These are phyloP conservation scores for Ectemnius lituratus DNA, from an alignment of 2,888 invertebrate species.

Conservation along the genomic window DNA sequence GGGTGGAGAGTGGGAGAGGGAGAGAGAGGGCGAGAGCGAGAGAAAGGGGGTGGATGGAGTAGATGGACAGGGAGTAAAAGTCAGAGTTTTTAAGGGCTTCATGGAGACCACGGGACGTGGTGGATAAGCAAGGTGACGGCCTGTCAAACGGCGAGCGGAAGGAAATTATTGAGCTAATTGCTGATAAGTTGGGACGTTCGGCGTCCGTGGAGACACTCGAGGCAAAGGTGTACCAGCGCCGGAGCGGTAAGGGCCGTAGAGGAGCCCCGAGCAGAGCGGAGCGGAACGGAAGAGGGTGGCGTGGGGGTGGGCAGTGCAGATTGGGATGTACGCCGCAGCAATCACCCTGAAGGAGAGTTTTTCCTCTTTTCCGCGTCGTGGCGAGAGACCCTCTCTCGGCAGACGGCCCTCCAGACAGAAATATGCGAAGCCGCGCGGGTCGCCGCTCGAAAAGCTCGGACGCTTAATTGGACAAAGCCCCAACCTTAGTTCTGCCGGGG, in stretches of 20 bases:
- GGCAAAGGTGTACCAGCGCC: conserved; percentile 50
- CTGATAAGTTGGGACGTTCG: conserved; percentile 69
- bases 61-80: conserved; percentile 11
- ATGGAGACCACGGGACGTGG: conserved; percentile 21
- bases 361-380: conserved; percentile 65
- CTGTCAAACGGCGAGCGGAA: conserved; percentile 65
- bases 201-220: conserved; percentile 67
- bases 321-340: conserved; percentile 48
- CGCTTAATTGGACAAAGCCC: conserved; percentile 78
- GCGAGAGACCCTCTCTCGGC: conserved; percentile 46
- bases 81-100: conserved; percentile 49
- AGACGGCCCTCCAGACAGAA: conserved; percentile 72
- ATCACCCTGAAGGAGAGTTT: conserved; percentile 66
- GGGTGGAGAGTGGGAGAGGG: no score
- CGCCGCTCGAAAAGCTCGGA: conserved; percentile 73
- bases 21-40: neutral
- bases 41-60: conserved; percentile 23
- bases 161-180: conserved; percentile 77
- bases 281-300: conserved; percentile 24
- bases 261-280: conserved; percentile 20
- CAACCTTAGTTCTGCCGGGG: conserved; percentile 67
- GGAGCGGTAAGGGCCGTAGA: conserved; percentile 7
- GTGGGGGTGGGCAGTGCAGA: conserved; percentile 9
- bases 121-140: conserved; percentile 58
- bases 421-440: conserved; percentile 72